Percentiles rank a stretch among this genome's conserved stretches.
phyloP scores from a whole-genome alignment of 1,140 invertebrate species.

The Tachypleus tridentatus region DNA sequence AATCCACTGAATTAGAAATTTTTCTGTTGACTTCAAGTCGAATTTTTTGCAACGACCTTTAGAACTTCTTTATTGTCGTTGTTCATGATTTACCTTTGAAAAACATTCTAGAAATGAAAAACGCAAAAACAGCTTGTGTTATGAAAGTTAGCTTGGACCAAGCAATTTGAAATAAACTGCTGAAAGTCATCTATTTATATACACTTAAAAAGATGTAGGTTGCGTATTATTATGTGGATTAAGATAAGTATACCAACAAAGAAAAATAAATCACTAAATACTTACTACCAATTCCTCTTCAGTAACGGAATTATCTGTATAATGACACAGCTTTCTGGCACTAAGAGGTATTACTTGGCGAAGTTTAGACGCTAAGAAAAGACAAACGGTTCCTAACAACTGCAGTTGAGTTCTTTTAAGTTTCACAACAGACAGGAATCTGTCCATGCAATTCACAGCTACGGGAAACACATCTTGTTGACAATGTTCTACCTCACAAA shows the following conservation, averaged over 20 bases:
- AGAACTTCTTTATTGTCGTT: too few relatives aligned
- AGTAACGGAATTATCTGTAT: too few relatives aligned
- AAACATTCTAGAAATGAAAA: too few relatives aligned
- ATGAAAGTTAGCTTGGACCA: too few relatives aligned
- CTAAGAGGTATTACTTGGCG: conserved; percentile 35
- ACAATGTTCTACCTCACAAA: conserved; percentile 58
- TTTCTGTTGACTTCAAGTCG: too few relatives aligned
- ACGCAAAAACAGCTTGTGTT: too few relatives aligned
- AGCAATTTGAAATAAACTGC: conserved; percentile 14
- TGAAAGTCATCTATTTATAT: neutral
- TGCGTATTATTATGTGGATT: neutral
- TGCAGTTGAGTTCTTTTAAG: conserved; percentile 54
- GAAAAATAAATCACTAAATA: neutral
- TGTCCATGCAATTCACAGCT: conserved; percentile 56
- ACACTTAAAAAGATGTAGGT: neutral
- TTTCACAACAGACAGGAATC: conserved; percentile 47
- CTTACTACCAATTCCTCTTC: too few relatives aligned
- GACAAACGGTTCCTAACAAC: conserved; percentile 50
- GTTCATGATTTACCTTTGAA: too few relatives aligned
- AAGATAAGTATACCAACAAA: conserved; percentile 3
- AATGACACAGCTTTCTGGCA: too few relatives aligned
- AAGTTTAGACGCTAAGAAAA: conserved; percentile 57
- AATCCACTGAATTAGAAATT: too few relatives aligned
- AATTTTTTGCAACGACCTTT: too few relatives aligned
- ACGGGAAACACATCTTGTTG: conserved; percentile 59